A percentile compares a stretch with the other conserved stretches of the same genome.
Evolutionary conservation across 2,888 invertebrate species (phyloP).

Genomic region (Scaptomyza caliginosa): DNA sequence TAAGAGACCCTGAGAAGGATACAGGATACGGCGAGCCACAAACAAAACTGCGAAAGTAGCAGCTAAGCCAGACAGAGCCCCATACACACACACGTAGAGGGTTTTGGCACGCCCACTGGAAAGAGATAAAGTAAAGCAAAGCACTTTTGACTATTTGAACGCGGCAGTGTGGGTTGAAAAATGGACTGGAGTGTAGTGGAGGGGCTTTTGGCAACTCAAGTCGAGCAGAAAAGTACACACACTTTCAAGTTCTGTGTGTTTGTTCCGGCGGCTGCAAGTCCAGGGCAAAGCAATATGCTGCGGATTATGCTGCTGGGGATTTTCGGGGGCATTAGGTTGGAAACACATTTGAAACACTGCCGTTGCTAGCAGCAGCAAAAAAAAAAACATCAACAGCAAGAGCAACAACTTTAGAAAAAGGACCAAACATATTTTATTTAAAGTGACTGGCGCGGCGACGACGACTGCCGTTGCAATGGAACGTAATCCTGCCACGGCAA

Average conservation of each 20-base stretch:
- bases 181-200: slow-evolving; percentile 11
- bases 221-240: slow-evolving; percentile 78
- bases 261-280: slow-evolving; percentile 32
- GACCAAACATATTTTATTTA: slow-evolving; percentile 74
- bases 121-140: slow-evolving; percentile 72
- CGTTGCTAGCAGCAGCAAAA: slow-evolving; percentile 32
- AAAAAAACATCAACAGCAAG: slow-evolving; percentile 4
- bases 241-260: slow-evolving; percentile 54
- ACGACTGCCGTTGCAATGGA: slow-evolving; percentile 46
- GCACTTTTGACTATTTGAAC: slow-evolving; percentile 78
- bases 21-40: slow-evolving; percentile 74
- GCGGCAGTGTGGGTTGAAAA: slow-evolving; percentile 1
- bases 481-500: slow-evolving; percentile 66
- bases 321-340: slow-evolving; percentile 79
- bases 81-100: slow-evolving; percentile 36
- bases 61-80: slow-evolving; percentile 76
- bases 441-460: slow-evolving; percentile 66
- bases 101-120: slow-evolving; percentile 53
- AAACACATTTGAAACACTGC: slow-evolving; percentile 77
- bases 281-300: slow-evolving; percentile 73
- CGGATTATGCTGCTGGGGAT: slow-evolving; percentile 73
- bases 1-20: slow-evolving; percentile 33
- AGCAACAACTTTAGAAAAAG: slow-evolving; percentile 50
- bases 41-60: slow-evolving; percentile 75
- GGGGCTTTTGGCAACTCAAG: slow-evolving; percentile 73